These are phyloP conservation scores for Cryptomyrus ogoouensis DNA, from an alignment of 2,113 vertebrate species.

Conservation along the genomic window DNA sequence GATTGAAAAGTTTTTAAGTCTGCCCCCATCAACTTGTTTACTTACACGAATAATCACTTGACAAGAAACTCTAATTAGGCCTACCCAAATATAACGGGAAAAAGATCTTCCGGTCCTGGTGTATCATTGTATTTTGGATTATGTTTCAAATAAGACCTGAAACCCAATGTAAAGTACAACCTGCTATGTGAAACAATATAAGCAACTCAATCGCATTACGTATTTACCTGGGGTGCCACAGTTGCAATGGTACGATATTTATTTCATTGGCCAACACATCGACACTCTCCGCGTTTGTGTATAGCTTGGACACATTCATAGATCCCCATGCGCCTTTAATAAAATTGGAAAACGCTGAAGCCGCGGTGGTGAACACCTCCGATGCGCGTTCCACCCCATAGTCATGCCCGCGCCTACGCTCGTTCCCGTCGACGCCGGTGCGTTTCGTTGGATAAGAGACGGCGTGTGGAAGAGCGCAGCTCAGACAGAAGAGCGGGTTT, in stretches of 20 bases:
- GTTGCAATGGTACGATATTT: neutral
- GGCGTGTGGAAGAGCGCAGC: slow-evolving; percentile 4
- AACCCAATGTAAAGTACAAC: neutral
- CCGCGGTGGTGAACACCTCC: neutral
- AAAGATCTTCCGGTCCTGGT: neutral
- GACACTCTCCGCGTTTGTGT: neutral
- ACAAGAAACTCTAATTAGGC: neutral
- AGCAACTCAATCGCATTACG: neutral
- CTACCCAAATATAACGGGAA: neutral
- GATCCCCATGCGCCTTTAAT: neutral
- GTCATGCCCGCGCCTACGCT: neutral
- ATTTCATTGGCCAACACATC: neutral
- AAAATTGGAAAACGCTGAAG: neutral
- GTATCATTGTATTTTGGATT: neutral
- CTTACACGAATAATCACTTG: neutral
- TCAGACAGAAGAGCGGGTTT: neutral
- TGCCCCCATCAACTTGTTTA: neutral
- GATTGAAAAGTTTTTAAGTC: neutral
- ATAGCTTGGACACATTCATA: neutral
- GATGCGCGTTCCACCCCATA: slow-evolving; percentile 1
- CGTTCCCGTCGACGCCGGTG: slow-evolving; percentile 13
- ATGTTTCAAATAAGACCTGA: neutral
- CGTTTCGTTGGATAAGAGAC: slow-evolving; percentile 6
- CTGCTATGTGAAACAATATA: neutral
- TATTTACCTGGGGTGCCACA: neutral